Conservation (phyloP, 2,888 invertebrate genomes). For the Brachyopa scutellaris region DNA sequence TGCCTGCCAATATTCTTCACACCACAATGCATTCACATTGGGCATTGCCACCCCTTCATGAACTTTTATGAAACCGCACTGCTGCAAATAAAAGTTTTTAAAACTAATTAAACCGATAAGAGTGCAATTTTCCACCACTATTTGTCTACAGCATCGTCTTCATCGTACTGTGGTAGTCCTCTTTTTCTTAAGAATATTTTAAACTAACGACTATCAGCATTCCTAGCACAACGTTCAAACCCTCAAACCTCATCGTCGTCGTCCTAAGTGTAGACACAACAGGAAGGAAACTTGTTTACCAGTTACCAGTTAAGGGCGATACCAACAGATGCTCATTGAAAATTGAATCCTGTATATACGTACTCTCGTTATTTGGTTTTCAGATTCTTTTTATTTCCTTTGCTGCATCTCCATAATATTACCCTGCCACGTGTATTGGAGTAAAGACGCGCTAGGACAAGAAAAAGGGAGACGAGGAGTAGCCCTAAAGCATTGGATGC, state of each 20-base stretch:
- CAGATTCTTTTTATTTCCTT: background rate
- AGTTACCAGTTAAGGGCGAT: slow-evolving; percentile 22
- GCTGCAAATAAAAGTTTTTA: slow-evolving; percentile 73
- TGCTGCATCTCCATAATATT: background rate
- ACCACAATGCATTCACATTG: slow-evolving; percentile 17
- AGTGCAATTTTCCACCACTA: slow-evolving; percentile 63
- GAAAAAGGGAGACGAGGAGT: background rate
- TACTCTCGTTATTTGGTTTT: slow-evolving; percentile 32
- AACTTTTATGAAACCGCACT: slow-evolving; percentile 38
- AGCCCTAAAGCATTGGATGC: background rate
- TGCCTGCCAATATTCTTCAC: slow-evolving; percentile 6
- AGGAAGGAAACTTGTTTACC: slow-evolving; percentile 46
- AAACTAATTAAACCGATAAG: slow-evolving; percentile 75
- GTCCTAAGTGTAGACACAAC: slow-evolving; percentile 33
- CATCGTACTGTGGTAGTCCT: background rate
- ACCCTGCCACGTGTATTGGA: background rate
- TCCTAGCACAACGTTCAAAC: background rate
- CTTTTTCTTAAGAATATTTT: slow-evolving; percentile 9
- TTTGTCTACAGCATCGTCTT: slow-evolving; percentile 11
- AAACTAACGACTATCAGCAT: slow-evolving; percentile 9
- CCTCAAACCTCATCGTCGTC: background rate
- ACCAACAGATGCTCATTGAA: slow-evolving; percentile 47
- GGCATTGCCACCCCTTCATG: background rate
- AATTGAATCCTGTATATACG: slow-evolving; percentile 20
- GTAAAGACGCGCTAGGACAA: background rate